These are phyloP conservation scores for Rhinophrynus dorsalis DNA, from an alignment of 2,797 vertebrate genomes.

Conservation along the genomic window DNA sequence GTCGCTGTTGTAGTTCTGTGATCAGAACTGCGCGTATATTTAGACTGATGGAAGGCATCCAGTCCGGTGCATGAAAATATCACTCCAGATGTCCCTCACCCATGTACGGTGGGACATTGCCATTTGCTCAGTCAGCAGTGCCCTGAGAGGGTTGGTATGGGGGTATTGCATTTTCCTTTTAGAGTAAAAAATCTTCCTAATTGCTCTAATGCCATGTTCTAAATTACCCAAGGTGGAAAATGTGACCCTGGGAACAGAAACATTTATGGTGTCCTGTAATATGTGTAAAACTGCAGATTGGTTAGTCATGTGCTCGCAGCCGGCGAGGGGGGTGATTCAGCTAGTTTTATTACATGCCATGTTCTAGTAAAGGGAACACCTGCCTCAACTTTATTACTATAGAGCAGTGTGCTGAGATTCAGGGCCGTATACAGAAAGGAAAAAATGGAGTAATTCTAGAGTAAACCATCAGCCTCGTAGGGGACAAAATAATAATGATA, in stretches of 20 bases:
- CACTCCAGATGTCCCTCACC: neutral
- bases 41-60: neutral
- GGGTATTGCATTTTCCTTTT: neutral
- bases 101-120: neutral
- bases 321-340: neutral
- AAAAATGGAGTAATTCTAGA: no score
- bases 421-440: no score
- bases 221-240: neutral
- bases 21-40: neutral
- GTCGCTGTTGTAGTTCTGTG: neutral
- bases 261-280: neutral
- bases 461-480: no score
- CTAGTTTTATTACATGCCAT: neutral
- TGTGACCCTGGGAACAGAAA: neutral
- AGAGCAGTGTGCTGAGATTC: no score
- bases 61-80: neutral
- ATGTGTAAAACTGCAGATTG: neutral
- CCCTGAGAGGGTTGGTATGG: neutral
- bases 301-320: neutral
- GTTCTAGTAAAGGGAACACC: no score
- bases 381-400: no score
- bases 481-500: no score
- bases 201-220: no score
- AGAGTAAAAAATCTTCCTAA: no score
- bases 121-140: neutral